These are phyloP conservation scores for Choloepus didactylus DNA, from an alignment of 2,797 vertebrate genomes.

Conservation along the genomic window DNA sequence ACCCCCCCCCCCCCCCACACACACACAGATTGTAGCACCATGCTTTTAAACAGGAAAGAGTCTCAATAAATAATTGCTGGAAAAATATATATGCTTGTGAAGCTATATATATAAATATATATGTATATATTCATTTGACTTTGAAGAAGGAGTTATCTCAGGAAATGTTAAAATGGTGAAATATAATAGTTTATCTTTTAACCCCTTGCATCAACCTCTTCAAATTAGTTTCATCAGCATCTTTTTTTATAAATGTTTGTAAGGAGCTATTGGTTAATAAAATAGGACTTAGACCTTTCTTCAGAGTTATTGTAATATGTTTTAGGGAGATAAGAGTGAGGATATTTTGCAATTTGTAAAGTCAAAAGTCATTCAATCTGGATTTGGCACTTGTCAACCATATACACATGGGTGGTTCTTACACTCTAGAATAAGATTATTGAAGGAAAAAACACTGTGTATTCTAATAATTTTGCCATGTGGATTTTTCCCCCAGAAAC, in stretches of 20 bases:
- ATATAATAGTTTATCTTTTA: neutral
- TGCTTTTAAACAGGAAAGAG: neutral
- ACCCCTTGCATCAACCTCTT: constrained; percentile 21
- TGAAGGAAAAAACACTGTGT: neutral
- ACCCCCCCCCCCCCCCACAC: neutral
- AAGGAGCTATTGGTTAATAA: constrained; percentile 74
- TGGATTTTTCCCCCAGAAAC: neutral
- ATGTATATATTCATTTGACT: constrained; percentile 56
- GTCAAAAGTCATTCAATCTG: constrained; percentile 46
- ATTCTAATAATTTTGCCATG: constrained; percentile 50
- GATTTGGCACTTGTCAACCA: neutral
- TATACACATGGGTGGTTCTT: neutral
- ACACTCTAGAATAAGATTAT: neutral
- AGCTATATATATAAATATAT: constrained; percentile 38
- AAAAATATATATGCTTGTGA: constrained; percentile 51
- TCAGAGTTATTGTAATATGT: constrained; percentile 68
- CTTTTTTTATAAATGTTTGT: constrained; percentile 50
- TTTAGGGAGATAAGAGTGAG: constrained; percentile 66
- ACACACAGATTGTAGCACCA: neutral
- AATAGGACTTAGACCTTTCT: constrained; percentile 16
- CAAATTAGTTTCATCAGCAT: constrained; percentile 62
- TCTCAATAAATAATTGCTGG: constrained; percentile 21
- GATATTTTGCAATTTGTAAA: constrained; percentile 60
- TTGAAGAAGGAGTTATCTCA: constrained; percentile 78
- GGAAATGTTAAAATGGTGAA: constrained; percentile 74